These are phyloP conservation scores for Drosophila mauritiana DNA, from an alignment of 1,140 invertebrate genomes.

Conservation along the genomic window DNA sequence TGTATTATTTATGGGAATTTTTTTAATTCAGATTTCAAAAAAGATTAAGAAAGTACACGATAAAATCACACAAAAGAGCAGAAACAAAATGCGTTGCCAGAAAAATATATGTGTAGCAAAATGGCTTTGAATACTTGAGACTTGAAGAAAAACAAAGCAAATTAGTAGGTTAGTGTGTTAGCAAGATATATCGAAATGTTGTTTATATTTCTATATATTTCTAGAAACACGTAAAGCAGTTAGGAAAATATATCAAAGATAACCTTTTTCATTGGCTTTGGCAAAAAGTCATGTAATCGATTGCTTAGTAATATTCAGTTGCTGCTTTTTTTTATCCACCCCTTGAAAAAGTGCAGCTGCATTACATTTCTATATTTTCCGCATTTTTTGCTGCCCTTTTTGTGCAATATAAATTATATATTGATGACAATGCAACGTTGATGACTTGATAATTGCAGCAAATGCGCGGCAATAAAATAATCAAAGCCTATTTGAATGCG, in stretches of 20 bases:
- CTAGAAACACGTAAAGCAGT: neutral
- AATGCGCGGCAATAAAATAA: conserved; percentile 83
- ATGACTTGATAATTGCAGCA: conserved; percentile 82
- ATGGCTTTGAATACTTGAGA: neutral
- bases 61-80: neutral
- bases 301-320: conserved; percentile 8
- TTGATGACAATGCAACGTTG: conserved; percentile 82
- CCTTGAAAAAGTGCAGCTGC: conserved; percentile 44
- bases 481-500: conserved; percentile 77
- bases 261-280: neutral
- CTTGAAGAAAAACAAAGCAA: neutral
- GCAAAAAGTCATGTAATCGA: conserved; percentile 34
- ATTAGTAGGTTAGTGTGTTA: neutral
- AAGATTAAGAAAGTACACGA: neutral
- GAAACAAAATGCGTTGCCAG: neutral
- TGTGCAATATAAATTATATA: conserved; percentile 66
- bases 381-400: conserved; percentile 27
- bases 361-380: conserved; percentile 38
- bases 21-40: neutral
- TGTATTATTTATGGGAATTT: neutral
- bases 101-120: neutral
- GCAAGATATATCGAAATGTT: neutral
- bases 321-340: neutral
- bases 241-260: too few species aligned
- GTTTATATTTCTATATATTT: neutral